Base-by-base conservation (phyloP, 1,140 invertebrate genomes). In the Kradibia gibbosae region DNA sequence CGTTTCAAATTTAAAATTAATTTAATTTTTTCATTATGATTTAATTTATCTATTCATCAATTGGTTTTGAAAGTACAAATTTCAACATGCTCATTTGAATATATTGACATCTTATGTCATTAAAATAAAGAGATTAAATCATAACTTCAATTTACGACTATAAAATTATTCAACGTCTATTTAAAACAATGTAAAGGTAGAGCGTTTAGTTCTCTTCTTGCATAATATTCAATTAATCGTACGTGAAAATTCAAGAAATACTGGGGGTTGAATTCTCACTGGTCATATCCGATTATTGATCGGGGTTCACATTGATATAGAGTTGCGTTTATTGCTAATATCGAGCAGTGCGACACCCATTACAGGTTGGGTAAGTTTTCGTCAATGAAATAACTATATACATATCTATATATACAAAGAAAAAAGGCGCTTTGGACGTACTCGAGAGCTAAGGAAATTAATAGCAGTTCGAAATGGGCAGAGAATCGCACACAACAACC, bases 251-350 rank as follows among this genome's bases (percentile, higher is more conserved):
- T 42, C 22, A 42, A 75, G 53, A 39, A 42, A 39, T 50, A 55
- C 0, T 10, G 42, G 60, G 42, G 34, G 31, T 20, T n/a, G 45
- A 70, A 39, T 25, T 42, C 28, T 1, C 48, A 17, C 55, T 15
- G 45, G 48, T 25, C 62, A 39, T 78, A 78, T 67, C 57, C 60
- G 57, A 25, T 28, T 4, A 50, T 53, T 78, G 17, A 78, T 28
- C 65, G 65, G 5, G 13, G 2, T n/a, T 1, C 34, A n/a, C 48
- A 80, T 80, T 60, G 67, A 79, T 79, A 79, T 39, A 71, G 10
- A 39, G 65, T 55, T 11, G 10, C 25, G 34, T 73, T 80, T 80
- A 80, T 73, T 62, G 70, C 70, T 73, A 60, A 80, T 80, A 60
- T 62, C 70, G 60, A 62, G 53, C 70, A 65, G 55, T 57, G 28